phyloP scores from a whole-genome alignment of 2,113 vertebrate species.

The Dasypus novemcinctus region DNA sequence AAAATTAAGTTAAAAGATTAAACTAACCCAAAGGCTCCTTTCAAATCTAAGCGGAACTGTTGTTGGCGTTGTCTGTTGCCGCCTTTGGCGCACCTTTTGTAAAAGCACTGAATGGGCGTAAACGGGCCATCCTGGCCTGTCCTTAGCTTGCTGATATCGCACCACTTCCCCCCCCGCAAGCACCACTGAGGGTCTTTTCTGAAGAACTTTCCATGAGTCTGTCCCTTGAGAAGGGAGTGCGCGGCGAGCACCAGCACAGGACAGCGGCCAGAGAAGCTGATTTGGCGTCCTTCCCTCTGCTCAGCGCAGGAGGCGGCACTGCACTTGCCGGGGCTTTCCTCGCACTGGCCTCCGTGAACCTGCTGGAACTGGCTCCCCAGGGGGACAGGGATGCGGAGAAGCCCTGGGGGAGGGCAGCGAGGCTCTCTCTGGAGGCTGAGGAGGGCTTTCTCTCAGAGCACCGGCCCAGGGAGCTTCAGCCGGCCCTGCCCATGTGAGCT shows the following conservation, averaged over 20 bases:
- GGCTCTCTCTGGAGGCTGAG: neutral
- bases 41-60: rapidly evolving
- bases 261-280: rapidly evolving
- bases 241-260: rapidly evolving
- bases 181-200: neutral
- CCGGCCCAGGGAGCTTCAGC: neutral
- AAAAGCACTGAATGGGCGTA: neutral
- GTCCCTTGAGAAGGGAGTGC: neutral
- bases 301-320: rapidly evolving
- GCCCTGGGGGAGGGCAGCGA: neutral
- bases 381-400: neutral
- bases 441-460: neutral
- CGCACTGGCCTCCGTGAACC: neutral
- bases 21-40: neutral
- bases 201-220: neutral
- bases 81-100: too few relatives aligned
- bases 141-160: rapidly evolving
- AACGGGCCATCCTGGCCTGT: rapidly evolving
- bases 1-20: neutral
- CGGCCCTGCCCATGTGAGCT: neutral
- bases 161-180: rapidly evolving
- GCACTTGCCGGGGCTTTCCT: neutral
- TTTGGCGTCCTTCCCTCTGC: neutral
- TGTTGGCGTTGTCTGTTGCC: rapidly evolving
- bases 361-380: neutral